Evolutionary conservation across 2,888 invertebrate species (phyloP), one percentile per base, ranked within the genome.

Genomic region (Parascotia fuliginaria): DNA sequence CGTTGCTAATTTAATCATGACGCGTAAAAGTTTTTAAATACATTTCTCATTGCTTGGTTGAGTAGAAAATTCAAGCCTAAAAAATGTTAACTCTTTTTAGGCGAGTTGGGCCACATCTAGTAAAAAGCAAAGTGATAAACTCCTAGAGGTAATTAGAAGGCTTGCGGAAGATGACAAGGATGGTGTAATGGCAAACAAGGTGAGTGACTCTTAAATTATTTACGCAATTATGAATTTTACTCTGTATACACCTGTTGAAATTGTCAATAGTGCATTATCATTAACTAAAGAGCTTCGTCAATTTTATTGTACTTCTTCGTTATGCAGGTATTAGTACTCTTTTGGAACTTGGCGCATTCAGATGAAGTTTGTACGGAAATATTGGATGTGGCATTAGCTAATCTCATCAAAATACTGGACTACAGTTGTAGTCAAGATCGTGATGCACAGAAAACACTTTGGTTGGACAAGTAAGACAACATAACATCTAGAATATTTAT

Each of bases 111-210:
- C 97, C 34, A 97, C 97, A 62, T 98, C 98, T 29, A 98, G 96
- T 81, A 98, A 98, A 86, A 96, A 98, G 80, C 98, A 99, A 90
- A 94, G 98, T 69, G 99, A 99, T 88, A 97, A 98, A 78, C 93
- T 99, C 62, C 89, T 99, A 70, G 99, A 99, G 91, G 93, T 99
- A 62, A 99, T 99, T 69, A 94, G 99, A 60, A 94, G 98, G 65
- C 92, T 99, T 55, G 99, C 99, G 2, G 99, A 99, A 88, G 99
- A 99, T 85, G 99, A 99, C 85, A 99, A 99, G 85, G 98, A 99
- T 85, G 99, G 99, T 41, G 98, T 98, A 7, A 99, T 99, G 99
- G 98, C 99, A 36, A 97, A 98, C 83, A 99, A 99, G 94, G 98
- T 95, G 79, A 16, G 24, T 16, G 33, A 31, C 31, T 24, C 34